These are phyloP conservation scores for Pantherophis vulpinus DNA, from an alignment of 2,797 vertebrate species.

Conservation along the genomic window DNA sequence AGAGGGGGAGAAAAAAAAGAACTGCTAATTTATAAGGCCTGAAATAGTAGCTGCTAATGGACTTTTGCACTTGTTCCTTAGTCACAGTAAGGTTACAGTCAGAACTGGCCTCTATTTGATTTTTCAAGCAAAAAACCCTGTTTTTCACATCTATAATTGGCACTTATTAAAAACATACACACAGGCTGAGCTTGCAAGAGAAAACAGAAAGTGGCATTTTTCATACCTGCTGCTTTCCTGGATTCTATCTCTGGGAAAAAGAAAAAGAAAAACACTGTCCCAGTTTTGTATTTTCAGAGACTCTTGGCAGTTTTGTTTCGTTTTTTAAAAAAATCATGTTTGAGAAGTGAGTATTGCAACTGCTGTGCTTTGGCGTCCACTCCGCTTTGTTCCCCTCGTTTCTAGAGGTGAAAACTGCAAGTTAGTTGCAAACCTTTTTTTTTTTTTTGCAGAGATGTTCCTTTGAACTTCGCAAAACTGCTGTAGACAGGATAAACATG, in stretches of 20 bases:
- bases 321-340: background rate
- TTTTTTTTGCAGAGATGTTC: background rate
- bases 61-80: slow-evolving; percentile 61
- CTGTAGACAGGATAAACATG: background rate
- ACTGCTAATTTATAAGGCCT: slow-evolving; percentile 62
- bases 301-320: background rate
- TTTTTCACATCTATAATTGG: slow-evolving; percentile 51
- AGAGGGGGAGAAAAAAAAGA: background rate
- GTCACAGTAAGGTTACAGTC: slow-evolving; percentile 65
- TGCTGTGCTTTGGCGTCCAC: background rate
- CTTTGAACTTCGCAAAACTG: background rate
- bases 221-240: background rate
- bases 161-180: slow-evolving; percentile 47
- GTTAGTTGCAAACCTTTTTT: background rate
- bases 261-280: background rate
- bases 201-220: slow-evolving; percentile 53
- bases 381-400: background rate
- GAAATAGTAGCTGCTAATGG: slow-evolving; percentile 69
- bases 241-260: background rate
- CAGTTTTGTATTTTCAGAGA: background rate
- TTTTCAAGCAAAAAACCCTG: slow-evolving; percentile 53
- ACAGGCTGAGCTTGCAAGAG: slow-evolving; percentile 24
- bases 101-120: slow-evolving; percentile 65
- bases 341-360: background rate
- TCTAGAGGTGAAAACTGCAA: background rate